Conservation (phyloP, 2,113 vertebrate genomes). For the Leptosomus discolor region DNA sequence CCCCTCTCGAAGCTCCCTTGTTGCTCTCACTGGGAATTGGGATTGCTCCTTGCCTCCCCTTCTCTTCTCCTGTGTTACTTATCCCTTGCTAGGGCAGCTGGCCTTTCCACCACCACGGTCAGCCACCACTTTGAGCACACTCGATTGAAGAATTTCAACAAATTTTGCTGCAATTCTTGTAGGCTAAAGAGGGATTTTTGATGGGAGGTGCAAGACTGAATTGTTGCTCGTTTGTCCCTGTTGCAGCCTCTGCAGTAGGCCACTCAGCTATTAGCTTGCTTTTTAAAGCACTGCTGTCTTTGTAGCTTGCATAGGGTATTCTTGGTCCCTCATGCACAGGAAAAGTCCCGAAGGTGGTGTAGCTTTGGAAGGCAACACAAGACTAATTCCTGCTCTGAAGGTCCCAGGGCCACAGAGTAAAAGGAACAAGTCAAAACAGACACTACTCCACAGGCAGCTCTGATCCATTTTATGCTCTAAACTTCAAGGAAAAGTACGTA, state of each 20-base stretch:
- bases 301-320: neutral
- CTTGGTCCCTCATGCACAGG: neutral
- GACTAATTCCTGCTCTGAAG: neutral
- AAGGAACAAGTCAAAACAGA: neutral
- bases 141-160: neutral
- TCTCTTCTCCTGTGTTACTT: too few species aligned
- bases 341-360: neutral
- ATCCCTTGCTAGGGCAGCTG: neutral
- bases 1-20: neutral
- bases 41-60: neutral
- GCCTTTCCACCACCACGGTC: neutral
- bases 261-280: too few species aligned
- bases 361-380: neutral
- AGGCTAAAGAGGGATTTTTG: neutral
- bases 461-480: rapidly evolving
- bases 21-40: neutral
- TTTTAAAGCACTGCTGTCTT: neutral
- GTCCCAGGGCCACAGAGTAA: neutral
- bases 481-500: neutral
- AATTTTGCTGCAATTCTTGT: neutral
- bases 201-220: neutral
- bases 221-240: neutral
- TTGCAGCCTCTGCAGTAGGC: neutral
- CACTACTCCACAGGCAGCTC: neutral
- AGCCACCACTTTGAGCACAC: neutral